Base-by-base conservation (phyloP, 2,797 vertebrate species). In the Bovichtus variegatus region DNA sequence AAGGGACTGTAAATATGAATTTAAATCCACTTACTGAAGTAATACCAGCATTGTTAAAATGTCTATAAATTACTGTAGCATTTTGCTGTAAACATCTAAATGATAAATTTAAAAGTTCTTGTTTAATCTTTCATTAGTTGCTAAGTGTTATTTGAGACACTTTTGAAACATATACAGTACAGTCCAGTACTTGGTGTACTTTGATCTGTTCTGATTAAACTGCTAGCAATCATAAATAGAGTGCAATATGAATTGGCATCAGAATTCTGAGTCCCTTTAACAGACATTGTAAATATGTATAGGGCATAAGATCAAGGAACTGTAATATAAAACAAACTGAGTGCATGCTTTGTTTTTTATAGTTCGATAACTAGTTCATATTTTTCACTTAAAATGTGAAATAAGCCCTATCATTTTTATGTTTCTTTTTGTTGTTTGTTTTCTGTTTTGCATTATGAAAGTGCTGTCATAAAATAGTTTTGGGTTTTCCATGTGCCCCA, bases 1-100 rank as follows among this genome's bases (percentile, higher is more conserved):
- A 99, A 99, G 98, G 98, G 98, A 99, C 98, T 99, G 97, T 97
- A 98, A 98, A 97, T 97, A 97, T 96, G 96, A 96, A 95, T 96
- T 95, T 97, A 98, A 98, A 96, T 96, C 95, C 94, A 95, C 95
- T 93, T 96, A 95, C 93, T 95, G 96, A 96, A 95, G 93, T 94
- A 96, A 96, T 95, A 94, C 93, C 90, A 96, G 93, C 92, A 94
- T 95, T 95, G 93, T 96, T 97, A 98, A 98, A 97, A 96, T 95
- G 93, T 78, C 38, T 96, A 95, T 97, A 98, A 98, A 97, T 96
- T 93, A 90, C 94, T 94, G 93, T 94, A 96, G 95, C 63, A 71
- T 87, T 95, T 94, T 97, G 91, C 90, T 96, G 94, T 96, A 93
- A 97, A 95, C 95, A 91, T 95, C 94, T 97, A 97, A 98, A 97